Evolutionary conservation across 1,140 invertebrate species (phyloP), one percentile per base, ranked within the genome.

Genomic region (Sycophaga agraensis): DNA sequence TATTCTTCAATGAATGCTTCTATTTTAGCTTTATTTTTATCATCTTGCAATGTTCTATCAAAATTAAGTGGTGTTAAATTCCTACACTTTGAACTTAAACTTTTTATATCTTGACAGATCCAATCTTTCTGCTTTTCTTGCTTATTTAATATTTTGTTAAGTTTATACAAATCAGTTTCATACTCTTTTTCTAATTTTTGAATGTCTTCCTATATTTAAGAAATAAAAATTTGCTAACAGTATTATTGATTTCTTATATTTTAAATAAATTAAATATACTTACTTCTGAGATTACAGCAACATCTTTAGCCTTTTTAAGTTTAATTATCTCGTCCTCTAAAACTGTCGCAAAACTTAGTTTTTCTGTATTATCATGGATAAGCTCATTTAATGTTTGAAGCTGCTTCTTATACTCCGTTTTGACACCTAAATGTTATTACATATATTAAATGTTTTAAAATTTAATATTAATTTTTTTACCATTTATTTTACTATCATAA

Each of bases 251-350:
- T 54, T 53, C 35, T 4, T 11, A 11, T 6, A 21, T 42, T 40
- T 42, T 16, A 48, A 28, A 16, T 7, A 28, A 16, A 17, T 16
- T 14, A 48, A 48, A 28, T 28, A 35, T 14, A 16, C 6, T 68
- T 75, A 75, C 73, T 26, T 74, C 64, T 11, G 72, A 62, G 21
- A 66, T 51, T 4, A 64, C 51, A n/a, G 40, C 31, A 19, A 66
- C 53, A 14, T 81, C 71, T 9, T 83, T 55, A 9, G 82, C 37
- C 53, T 77, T 74, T 2, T 67, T 64, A 2, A 87, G 67, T 40
- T 84, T 77, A 2, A 75, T 71, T 59, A 83, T 81, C 66, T 88
- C 84, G 51, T 84, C 82, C 31, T 82, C 79, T n/a, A 88, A 70
- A 22, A 85, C 71, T 0, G 80, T 78, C 1, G 86, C 39, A 9